phyloP scores from a whole-genome alignment of 2,888 invertebrate genomes.

The Lasioglossum marginatum region DNA sequence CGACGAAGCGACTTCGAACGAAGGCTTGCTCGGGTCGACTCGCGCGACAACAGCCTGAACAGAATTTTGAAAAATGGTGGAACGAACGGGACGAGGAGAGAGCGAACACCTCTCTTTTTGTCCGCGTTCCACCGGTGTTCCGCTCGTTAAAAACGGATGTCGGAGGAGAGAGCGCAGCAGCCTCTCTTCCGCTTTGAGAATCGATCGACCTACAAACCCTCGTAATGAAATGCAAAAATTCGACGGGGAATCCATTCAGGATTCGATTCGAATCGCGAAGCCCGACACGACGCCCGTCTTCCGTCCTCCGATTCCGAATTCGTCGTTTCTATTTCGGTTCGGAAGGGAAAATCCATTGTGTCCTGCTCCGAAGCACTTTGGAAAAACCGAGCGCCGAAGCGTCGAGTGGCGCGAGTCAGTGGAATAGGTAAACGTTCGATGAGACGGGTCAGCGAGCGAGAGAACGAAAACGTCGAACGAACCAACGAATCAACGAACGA shows the following conservation, averaged over 20 bases:
- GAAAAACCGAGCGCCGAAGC: slow-evolving; percentile 3
- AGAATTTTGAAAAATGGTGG: not conserved
- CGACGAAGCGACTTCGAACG: not conserved
- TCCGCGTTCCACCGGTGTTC: not conserved
- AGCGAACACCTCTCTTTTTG: not conserved
- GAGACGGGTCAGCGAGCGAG: slow-evolving; percentile 3
- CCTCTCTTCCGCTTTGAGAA: slow-evolving; percentile 10
- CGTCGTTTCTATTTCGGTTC: slow-evolving; percentile 1
- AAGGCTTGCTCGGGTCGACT: not conserved
- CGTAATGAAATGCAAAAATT: slow-evolving; percentile 37
- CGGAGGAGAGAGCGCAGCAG: not conserved
- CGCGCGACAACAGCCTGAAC: not conserved
- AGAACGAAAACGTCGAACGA: not conserved
- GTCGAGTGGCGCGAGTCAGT: not conserved
- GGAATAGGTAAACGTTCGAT: not conserved
- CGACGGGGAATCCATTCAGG: slow-evolving; percentile 45
- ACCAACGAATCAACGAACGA: not conserved
- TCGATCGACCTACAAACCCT: slow-evolving; percentile 50
- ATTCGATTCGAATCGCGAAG: slow-evolving; percentile 15
- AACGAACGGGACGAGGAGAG: not conserved
- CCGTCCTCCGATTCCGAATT: not conserved
- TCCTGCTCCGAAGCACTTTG: not conserved
- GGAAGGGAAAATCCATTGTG: not conserved
- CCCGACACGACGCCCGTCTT: not conserved
- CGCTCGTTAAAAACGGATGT: slow-evolving; percentile 6